Percentiles rank a stretch among this genome's conserved stretches.
These are phyloP conservation scores for Scaptomyza flava DNA, from an alignment of 2,888 invertebrate species.

Conservation along the genomic window DNA sequence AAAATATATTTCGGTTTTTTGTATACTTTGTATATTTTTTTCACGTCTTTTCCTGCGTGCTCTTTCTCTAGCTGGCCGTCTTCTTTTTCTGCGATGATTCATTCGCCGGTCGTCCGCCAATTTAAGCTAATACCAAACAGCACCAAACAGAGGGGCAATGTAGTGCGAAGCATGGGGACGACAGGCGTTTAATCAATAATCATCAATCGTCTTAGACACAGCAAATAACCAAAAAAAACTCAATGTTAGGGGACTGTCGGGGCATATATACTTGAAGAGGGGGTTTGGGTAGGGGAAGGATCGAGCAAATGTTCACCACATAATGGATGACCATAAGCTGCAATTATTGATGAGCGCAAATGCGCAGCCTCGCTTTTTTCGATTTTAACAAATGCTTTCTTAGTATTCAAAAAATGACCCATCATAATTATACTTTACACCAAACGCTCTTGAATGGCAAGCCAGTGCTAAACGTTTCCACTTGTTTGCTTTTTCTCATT, in stretches of 20 bases:
- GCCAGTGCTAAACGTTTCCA: constrained; percentile 39
- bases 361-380: constrained; percentile 39
- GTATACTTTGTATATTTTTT: constrained; percentile 45
- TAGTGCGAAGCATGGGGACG: not conserved
- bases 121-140: constrained; percentile 35
- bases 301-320: not conserved
- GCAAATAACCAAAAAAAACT: constrained; percentile 56
- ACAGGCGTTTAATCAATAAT: constrained; percentile 66
- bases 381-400: constrained; percentile 20
- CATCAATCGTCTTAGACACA: constrained; percentile 74
- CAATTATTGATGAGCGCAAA: constrained; percentile 67
- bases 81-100: constrained; percentile 57
- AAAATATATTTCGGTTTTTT: not conserved
- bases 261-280: not conserved
- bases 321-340: constrained; percentile 71
- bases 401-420: no score
- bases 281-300: not conserved
- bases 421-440: no score
- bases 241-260: not conserved
- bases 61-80: constrained; percentile 5
- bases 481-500: constrained; percentile 45
- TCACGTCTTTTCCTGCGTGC: constrained; percentile 45
- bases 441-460: not conserved
- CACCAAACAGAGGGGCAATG: not conserved
- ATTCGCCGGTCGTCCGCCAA: constrained; percentile 56